Evolutionary conservation across 2,888 invertebrate species (phyloP).

Genomic region (Hedya salicella): DNA sequence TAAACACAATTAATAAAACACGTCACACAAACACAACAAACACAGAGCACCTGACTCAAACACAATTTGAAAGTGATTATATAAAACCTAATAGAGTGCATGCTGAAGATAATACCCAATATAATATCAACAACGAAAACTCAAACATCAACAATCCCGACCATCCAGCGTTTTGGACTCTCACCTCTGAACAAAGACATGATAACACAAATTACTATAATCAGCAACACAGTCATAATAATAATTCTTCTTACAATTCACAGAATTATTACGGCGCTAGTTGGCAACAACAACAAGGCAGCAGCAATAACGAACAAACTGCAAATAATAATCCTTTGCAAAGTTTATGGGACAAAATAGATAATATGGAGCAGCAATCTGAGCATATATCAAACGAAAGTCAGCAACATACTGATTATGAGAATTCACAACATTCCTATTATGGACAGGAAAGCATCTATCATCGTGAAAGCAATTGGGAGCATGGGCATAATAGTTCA

Average conservation of each 20-base stretch:
- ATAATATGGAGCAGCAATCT: conserved; percentile 45
- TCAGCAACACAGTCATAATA: conserved; percentile 28
- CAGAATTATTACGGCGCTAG: conserved; percentile 36
- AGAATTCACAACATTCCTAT: conserved; percentile 22
- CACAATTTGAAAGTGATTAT: conserved; percentile 21
- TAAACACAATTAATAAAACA: conserved; percentile 32
- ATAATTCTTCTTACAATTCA: conserved; percentile 33
- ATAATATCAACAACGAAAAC: conserved; percentile 1
- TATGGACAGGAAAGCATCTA: conserved; percentile 14
- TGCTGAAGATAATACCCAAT: conserved; percentile 30
- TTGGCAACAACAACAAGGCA: conserved; percentile 31
- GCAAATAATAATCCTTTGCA: conserved; percentile 39
- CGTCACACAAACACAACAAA: conserved; percentile 24
- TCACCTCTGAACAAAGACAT: conserved; percentile 20
- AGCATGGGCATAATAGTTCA: conserved; percentile 14
- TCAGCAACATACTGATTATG: conserved; percentile 42
- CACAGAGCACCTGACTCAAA: conserved; percentile 35
- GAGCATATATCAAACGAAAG: conserved; percentile 20
- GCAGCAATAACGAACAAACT: conserved; percentile 17
- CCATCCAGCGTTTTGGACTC: conserved; percentile 14
- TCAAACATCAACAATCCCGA: conserved; percentile 9
- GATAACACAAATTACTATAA: conserved; percentile 8
- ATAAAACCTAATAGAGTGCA: conserved; percentile 38
- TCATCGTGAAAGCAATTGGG: conserved; percentile 26
- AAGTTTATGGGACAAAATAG: conserved; percentile 51